Evolutionary conservation across 2,888 invertebrate species (phyloP), one percentile per base, ranked within the genome.

Genomic region (Chrysopilus asiliformis): DNA sequence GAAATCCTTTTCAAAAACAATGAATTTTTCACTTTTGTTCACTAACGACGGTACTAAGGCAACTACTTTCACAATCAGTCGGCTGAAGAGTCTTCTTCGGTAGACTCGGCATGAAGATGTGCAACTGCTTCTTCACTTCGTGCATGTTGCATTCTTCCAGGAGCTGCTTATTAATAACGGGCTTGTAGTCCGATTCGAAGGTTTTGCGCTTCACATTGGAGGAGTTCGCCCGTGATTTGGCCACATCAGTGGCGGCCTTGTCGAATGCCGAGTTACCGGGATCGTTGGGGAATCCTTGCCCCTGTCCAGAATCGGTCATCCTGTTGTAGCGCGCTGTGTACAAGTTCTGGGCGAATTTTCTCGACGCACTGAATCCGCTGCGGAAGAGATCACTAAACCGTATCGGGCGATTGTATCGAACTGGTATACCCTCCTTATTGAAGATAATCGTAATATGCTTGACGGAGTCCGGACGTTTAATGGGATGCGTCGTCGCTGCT

Each of bases 81-180:
- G 36, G 19, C 6, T 17, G 33, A 12, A 62, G 46, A 38, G 50
- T 52, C 38, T 66, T 67, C 49, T 73, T 76, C 36, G 72, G 70
- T 44, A 76, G 59, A 53, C 72, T 65, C 1, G 80, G 80, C 69
- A 80, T 76, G 50, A 81, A 81, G 42, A 81, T 80, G 53, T 81
- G 81, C 20, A 81, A 65, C 52, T 84, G 80, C 44, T 74, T 69
- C 49, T 74, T 74, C 6, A 63, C 51, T 41, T 63, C 53, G 17
- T 55, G 56, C 12, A 52, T 32, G 32, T 48, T 49, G 28, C 45
- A 49, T 17, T 42, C 43, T 2, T 44, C 47, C 27, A 47, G 39
- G 31, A 49, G 47, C 38, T 49, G 47, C 20, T 43, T 45, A 28
- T 45, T 44, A 18, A 52, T 50, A 13, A 50, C 39, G 10, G 46